These are phyloP conservation scores for Cantharis nigra DNA, from an alignment of 2,888 invertebrate species.

Conservation along the genomic window DNA sequence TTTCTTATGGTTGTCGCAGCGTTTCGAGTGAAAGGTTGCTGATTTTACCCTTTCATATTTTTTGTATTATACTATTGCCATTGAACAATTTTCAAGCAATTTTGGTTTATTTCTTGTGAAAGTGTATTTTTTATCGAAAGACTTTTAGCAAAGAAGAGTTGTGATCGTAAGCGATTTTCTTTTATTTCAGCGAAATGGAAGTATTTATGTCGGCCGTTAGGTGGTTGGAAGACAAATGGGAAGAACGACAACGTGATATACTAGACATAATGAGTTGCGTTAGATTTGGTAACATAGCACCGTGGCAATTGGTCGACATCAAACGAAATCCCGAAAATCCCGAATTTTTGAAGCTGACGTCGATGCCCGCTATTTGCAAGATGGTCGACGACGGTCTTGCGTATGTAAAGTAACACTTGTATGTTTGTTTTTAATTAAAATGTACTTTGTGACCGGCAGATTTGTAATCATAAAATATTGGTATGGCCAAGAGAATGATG, in stretches of 20 bases:
- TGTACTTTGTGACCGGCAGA: conserved; percentile 50
- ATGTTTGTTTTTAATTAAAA: conserved; percentile 19
- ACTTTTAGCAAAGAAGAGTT: background rate
- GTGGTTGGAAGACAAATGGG: conserved; percentile 78
- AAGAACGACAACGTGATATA: conserved; percentile 61
- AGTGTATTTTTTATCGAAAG: too few species aligned
- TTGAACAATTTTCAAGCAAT: too few species aligned
- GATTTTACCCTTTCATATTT: too few species aligned
- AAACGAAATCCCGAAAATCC: conserved; percentile 74
- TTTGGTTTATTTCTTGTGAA: too few species aligned
- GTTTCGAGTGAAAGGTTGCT: too few species aligned
- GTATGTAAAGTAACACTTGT: conserved; percentile 50
- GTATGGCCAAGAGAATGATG: conserved; percentile 73
- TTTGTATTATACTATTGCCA: too few species aligned
- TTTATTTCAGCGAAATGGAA: conserved; percentile 66
- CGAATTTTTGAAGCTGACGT: conserved; percentile 71
- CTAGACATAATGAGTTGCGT: conserved; percentile 71
- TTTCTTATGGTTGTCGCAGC: too few species aligned
- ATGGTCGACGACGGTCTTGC: conserved; percentile 81
- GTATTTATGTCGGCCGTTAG: conserved; percentile 80
- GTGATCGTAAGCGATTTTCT: background rate
- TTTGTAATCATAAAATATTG: conserved; percentile 79
- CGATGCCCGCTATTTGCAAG: conserved; percentile 70
- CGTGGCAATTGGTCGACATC: conserved; percentile 80
- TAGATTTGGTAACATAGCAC: conserved; percentile 77